A percentile compares a stretch with the other conserved stretches of the same genome.
phyloP scores from a whole-genome alignment of 2,888 invertebrate species.

The Corbicula japonica region DNA sequence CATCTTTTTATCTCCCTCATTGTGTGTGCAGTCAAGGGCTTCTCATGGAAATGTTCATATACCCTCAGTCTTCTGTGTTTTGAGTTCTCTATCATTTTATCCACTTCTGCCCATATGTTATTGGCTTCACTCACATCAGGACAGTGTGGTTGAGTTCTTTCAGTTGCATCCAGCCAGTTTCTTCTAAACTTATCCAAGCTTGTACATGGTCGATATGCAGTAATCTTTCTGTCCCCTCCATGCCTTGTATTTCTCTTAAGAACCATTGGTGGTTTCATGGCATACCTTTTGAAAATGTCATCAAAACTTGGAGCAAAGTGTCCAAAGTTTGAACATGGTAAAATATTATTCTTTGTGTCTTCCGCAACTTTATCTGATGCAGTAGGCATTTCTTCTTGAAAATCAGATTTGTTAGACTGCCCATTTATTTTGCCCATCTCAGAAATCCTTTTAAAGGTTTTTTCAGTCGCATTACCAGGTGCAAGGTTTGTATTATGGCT shows the following conservation, averaged over 20 bases:
- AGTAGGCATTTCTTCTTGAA: too few relatives aligned
- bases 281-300: neutral
- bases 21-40: too few relatives aligned
- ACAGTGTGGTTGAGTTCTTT: constrained; percentile 4
- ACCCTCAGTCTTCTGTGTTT: neutral
- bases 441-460: too few relatives aligned
- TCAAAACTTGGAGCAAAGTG: neutral
- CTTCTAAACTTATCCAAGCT: constrained; percentile 34
- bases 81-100: constrained; percentile 10
- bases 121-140: constrained; percentile 29
- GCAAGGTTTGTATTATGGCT: too few relatives aligned
- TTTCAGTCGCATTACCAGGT: too few relatives aligned
- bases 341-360: too few relatives aligned
- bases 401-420: too few relatives aligned
- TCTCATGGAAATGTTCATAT: too few relatives aligned
- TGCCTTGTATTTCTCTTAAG: constrained; percentile 29
- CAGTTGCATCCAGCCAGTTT: constrained; percentile 7
- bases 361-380: too few relatives aligned
- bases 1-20: too few relatives aligned
- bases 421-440: too few relatives aligned
- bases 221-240: constrained; percentile 29
- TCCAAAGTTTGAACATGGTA: too few relatives aligned
- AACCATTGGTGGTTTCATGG: constrained; percentile 14
- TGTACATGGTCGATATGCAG: constrained; percentile 42
- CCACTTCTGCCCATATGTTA: constrained; percentile 42